These are phyloP conservation scores for Drosophila cognata DNA, from an alignment of 2,888 invertebrate genomes.

Conservation along the genomic window DNA sequence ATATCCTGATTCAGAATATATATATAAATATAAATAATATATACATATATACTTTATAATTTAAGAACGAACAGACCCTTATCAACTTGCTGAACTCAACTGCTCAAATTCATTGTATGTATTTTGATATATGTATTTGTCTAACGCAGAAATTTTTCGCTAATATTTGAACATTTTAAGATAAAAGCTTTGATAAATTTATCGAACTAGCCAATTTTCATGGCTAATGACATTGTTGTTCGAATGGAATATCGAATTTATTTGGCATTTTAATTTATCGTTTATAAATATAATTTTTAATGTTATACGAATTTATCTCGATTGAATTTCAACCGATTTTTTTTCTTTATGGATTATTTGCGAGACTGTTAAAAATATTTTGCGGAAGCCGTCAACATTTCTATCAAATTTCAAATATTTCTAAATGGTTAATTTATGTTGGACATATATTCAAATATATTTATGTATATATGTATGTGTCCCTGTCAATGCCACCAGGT, in stretches of 20 bases:
- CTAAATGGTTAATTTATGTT: constrained; percentile 48
- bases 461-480: background rate
- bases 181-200: background rate
- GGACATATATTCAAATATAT: constrained; percentile 23
- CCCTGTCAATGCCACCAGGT: constrained; percentile 31
- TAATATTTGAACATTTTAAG: background rate
- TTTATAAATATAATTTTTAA: background rate
- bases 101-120: background rate
- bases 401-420: constrained; percentile 9
- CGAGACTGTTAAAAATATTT: background rate
- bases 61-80: background rate
- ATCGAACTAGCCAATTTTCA: background rate
- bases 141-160: background rate
- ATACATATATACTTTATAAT: too few relatives aligned
- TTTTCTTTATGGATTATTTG: background rate
- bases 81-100: background rate
- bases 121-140: background rate
- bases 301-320: background rate
- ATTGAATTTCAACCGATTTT: background rate
- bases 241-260: background rate
- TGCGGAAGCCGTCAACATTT: constrained; percentile 1
- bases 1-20: background rate
- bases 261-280: background rate
- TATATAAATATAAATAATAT: too few relatives aligned
- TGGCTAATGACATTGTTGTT: background rate